A percentile compares a stretch with the other conserved stretches of the same genome.
phyloP scores from a whole-genome alignment of 2,888 invertebrate species.

The Cryptus armator region DNA sequence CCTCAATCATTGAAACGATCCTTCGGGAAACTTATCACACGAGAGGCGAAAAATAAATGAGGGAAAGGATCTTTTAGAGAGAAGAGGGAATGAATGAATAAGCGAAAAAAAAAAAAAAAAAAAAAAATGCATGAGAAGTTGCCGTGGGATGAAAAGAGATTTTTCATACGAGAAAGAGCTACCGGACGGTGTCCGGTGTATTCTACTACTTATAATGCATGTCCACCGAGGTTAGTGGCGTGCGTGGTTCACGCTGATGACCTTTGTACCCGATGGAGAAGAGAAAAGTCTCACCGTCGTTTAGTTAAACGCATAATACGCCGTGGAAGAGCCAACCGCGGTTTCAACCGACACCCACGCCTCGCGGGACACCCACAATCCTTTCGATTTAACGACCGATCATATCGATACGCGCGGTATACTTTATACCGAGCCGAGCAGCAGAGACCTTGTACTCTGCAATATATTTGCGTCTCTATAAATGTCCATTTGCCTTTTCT shows the following conservation, averaged over 20 bases:
- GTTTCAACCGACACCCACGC: conserved; percentile 62
- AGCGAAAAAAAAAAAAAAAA: conserved; percentile 32
- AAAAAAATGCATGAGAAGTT: conserved; percentile 31
- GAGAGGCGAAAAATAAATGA: conserved; percentile 16
- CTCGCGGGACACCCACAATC: conserved; percentile 65
- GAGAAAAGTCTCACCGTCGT: conserved; percentile 54
- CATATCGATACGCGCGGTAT: conserved; percentile 63
- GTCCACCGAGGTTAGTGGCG: conserved; percentile 57
- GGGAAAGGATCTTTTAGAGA: background rate
- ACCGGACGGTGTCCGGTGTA: conserved; percentile 40
- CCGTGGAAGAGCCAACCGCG: conserved; percentile 55
- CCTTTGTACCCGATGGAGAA: conserved; percentile 61
- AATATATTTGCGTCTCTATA: conserved; percentile 29
- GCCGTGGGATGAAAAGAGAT: conserved; percentile 39
- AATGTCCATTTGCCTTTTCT: conserved; percentile 5
- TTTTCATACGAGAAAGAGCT: conserved; percentile 55
- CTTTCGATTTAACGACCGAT: conserved; percentile 69
- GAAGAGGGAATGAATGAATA: conserved; percentile 24
- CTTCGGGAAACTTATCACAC: conserved; percentile 40
- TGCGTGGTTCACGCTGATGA: conserved; percentile 57
- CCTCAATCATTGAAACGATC: conserved; percentile 64
- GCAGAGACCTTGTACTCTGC: conserved; percentile 3
- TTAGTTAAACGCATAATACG: conserved; percentile 66
- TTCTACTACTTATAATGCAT: conserved; percentile 43
- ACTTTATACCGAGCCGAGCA: conserved; percentile 12